phyloP scores from a whole-genome alignment of 1,140 invertebrate species.

The Reticulitermes speratus region DNA sequence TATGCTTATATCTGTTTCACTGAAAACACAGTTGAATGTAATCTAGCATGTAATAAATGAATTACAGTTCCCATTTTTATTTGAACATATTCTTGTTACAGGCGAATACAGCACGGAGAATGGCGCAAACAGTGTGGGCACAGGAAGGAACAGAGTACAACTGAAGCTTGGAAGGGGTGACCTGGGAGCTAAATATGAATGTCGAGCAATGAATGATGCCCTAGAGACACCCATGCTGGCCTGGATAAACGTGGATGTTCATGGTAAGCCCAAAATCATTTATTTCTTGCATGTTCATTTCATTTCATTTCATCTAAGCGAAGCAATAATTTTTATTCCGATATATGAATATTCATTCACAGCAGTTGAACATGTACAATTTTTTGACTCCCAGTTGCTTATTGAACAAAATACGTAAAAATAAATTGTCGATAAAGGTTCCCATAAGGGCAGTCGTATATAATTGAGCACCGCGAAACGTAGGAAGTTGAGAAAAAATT shows the following conservation, averaged over 20 bases:
- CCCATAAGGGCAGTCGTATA: too few species aligned
- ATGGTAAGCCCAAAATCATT: conserved; percentile 62
- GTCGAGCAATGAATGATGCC: conserved; percentile 72
- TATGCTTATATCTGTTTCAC: too few species aligned
- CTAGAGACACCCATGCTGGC: conserved; percentile 63
- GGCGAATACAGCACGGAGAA: conserved; percentile 42
- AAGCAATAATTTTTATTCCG: too few species aligned
- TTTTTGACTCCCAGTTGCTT: background rate
- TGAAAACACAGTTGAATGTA: too few species aligned
- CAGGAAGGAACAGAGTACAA: conserved; percentile 60
- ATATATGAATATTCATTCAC: too few species aligned
- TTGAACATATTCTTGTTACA: conserved; percentile 33
- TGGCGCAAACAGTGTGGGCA: conserved; percentile 58
- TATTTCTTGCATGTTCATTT: background rate
- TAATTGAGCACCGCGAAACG: too few species aligned
- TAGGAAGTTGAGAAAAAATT: too few species aligned
- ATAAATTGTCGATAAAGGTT: too few species aligned
- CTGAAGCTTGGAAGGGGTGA: conserved; percentile 73
- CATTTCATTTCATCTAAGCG: background rate
- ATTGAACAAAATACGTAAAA: too few species aligned
- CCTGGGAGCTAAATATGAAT: conserved; percentile 72
- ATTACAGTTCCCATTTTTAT: too few species aligned
- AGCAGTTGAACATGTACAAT: background rate
- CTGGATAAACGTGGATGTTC: conserved; percentile 71
- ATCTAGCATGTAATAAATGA: too few species aligned